Base-by-base conservation (phyloP, 2,797 vertebrate genomes). In the Periophthalmus magnuspinnatus region DNA sequence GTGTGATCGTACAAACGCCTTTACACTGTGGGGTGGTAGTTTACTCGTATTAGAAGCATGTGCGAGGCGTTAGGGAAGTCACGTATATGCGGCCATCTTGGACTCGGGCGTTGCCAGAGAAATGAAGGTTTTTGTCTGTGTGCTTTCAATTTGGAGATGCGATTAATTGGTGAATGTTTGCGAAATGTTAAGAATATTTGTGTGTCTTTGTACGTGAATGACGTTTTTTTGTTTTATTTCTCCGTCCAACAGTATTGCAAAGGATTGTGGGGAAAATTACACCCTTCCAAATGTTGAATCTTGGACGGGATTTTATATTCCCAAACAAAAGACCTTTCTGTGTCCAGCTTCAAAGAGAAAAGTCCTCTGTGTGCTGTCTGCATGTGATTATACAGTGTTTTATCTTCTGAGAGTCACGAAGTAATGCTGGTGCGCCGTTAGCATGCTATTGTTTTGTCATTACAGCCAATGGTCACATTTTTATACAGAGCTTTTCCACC, bases 1-100 rank as follows among this genome's bases (percentile, higher is more conserved):
- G 63, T 65, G n/a, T 24, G 47, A 65, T 50, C 32, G 47, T 50
- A 50, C 17, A 50, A 50, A 65, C 45, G 63, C 63, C 8, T 63
- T 63, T 24, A 33, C 63, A 50, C 45, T 13, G 14, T 14, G 10
- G n/a, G 63, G 14, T 52, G 19, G 4, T n/a, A 47, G 28, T 65
- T 52, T n/a, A 11, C 45, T 32, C 24, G 10, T 13, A 50, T 50
- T 52, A n/a, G 17, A 52, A 47, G 62, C 62, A 64, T 64, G 41
- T 47, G 62, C 2, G 38, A 21, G 16, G 22, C 5, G 24, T 50
- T 9, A 24, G 48, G 41, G 62, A 48, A 48, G 63, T 34, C 63
- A 52, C 45, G 47, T 16, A 48, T 9, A 45, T 10, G 14, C 6
- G 28, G 17, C 63, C 22, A 64, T 48, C 24, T 17, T n/a, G 45